A percentile compares a stretch with the other conserved stretches of the same genome.
Conservation (phyloP, 2,113 vertebrate genomes). For the Synodontis membranacea region DNA sequence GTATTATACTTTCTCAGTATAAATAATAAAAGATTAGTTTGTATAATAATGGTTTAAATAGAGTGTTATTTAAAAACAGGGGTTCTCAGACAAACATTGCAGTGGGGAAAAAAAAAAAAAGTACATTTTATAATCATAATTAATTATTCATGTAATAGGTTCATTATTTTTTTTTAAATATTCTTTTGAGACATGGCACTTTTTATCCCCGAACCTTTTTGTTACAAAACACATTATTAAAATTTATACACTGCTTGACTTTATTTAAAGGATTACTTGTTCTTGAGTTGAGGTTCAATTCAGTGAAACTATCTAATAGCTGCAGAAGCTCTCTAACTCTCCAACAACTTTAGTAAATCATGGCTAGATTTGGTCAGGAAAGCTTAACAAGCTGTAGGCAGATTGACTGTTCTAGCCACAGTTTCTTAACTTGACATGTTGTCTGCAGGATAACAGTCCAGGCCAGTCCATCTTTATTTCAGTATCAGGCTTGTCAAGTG, state of each 20-base stretch:
- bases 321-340: neutral
- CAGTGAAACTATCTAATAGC: neutral
- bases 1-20: slow-evolving; percentile 47
- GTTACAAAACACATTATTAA: neutral
- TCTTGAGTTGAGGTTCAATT: neutral
- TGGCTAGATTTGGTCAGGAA: neutral
- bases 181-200: neutral
- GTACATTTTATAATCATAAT: neutral
- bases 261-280: neutral
- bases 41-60: neutral
- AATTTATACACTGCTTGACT: neutral
- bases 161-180: neutral
- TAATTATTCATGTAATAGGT: neutral
- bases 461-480: neutral
- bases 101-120: neutral
- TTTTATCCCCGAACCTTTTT: neutral
- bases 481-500: neutral
- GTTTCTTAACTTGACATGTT: neutral
- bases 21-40: neutral
- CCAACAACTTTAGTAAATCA: neutral
- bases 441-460: neutral
- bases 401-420: neutral
- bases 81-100: neutral
- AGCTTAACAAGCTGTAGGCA: neutral
- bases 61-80: neutral